A percentile compares a stretch with the other conserved stretches of the same genome.
Evolutionary conservation across 2,113 vertebrate species (phyloP).

Genomic region (Indicator maculatus): DNA sequence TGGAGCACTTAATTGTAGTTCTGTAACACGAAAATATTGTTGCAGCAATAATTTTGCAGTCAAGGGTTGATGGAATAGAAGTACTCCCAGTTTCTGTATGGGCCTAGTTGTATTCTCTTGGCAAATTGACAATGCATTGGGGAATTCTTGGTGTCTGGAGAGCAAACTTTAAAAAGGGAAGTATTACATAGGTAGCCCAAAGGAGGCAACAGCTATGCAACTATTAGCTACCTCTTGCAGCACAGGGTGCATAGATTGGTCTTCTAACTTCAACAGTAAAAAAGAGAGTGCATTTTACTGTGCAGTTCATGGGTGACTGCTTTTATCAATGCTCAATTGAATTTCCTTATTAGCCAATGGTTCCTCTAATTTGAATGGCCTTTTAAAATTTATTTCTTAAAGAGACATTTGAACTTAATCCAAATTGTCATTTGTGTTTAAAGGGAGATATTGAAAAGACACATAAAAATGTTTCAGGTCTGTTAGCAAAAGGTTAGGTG

Average conservation of each 20-base stretch:
- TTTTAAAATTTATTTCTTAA: background rate
- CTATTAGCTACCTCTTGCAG: background rate
- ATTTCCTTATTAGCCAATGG: background rate
- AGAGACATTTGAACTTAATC: constrained; percentile 31
- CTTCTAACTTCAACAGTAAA: background rate
- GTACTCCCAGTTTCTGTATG: background rate
- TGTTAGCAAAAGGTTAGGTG: background rate
- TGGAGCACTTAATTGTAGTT: constrained; percentile 49
- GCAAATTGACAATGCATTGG: background rate
- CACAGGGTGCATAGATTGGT: background rate
- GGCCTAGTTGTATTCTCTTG: background rate
- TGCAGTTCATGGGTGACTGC: background rate
- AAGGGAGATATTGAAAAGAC: background rate
- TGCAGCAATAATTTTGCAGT: constrained; percentile 42
- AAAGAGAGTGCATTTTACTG: background rate
- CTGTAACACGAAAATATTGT: constrained; percentile 17
- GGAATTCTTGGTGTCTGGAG: background rate
- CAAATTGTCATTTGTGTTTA: background rate
- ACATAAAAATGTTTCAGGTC: background rate
- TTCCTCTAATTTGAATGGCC: background rate
- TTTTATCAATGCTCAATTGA: constrained; percentile 2
- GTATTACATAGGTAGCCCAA: background rate
- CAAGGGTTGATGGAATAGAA: constrained; percentile 37
- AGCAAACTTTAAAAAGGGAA: background rate
- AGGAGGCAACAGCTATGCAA: background rate